Conservation (phyloP, 1,140 invertebrate species). For the Zeugodacus cucurbitae region DNA sequence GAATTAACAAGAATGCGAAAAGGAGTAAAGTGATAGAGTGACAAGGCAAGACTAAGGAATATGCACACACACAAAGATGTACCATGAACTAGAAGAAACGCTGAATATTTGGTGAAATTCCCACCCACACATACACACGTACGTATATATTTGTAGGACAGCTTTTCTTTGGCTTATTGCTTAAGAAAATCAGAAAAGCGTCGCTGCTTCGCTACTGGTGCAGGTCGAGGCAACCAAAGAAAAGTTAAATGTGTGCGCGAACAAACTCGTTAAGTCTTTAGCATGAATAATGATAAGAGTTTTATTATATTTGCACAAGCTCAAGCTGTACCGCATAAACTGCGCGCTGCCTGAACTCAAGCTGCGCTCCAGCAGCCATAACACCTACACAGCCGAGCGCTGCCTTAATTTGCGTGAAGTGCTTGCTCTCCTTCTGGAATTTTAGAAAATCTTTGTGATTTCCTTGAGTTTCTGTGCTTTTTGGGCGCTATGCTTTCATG, state of each 20-base stretch:
- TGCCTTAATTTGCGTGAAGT: neutral
- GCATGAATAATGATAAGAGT: slow-evolving; percentile 65
- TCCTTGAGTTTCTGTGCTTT: neutral
- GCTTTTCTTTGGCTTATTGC: neutral
- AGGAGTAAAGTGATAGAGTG: neutral
- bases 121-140: neutral
- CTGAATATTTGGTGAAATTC: too few relatives aligned
- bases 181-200: neutral
- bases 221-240: neutral
- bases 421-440: neutral
- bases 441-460: neutral
- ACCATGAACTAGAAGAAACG: too few relatives aligned
- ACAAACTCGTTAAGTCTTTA: slow-evolving; percentile 64
- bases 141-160: neutral
- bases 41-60: neutral
- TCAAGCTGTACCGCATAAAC: neutral
- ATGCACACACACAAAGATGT: neutral
- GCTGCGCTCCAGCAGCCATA: neutral
- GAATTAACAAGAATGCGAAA: neutral
- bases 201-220: neutral
- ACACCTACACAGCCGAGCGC: neutral
- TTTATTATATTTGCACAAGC: slow-evolving; percentile 45
- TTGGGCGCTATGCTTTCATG: neutral
- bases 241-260: slow-evolving; percentile 20
- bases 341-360: neutral